Evolutionary conservation across 2,888 invertebrate species (phyloP), one percentile per base, ranked within the genome.

Genomic region (Ecdyonurus torrentis): DNA sequence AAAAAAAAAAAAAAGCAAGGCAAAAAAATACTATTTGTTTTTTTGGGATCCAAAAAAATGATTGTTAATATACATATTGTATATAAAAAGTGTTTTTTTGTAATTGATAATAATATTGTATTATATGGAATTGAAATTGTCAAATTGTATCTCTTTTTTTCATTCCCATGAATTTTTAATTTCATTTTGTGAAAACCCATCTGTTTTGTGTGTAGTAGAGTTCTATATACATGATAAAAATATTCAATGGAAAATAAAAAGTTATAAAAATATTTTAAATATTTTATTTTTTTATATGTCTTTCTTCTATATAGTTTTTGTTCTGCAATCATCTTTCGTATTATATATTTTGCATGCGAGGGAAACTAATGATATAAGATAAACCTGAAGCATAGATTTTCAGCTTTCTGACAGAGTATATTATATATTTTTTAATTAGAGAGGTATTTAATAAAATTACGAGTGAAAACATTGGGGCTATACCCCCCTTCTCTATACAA

Each of bases 181-280:
- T 55, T 55, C 55, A 55, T 55, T 55, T 55, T 55, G 55, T 55
- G 55, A 22, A 55, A n/a, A n/a, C n/a, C 55, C 55, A 55, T 5
- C 55, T 55, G 55, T 55, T 55, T 55, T 55, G 55, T 55, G 55
- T 55, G 55, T 55, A 55, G 55, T 55, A 55, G 55, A 55, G 20
- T 55, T 55, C n/a, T 55, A 55, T 55, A 55, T 20, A 55, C 10
- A 55, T 55, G 22, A 55, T 20, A 20, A 55, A 20, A 55, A 55
- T 55, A 55, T 55, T 55, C 55, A 55, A 55, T 55, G 55, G 55
- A 55, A 37, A 5, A 55, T 18, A 5, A 55, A 55, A 37, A 37
- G 37, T 37, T 37, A 37, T 15, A 37, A 37, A 37, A 37, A 37
- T 37, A 37, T 10, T 10, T 10, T 37, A 37, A 37, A 37, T n/a